A percentile compares a stretch with the other conserved stretches of the same genome.
Conservation (phyloP, 2,113 vertebrate genomes). For the Pavo muticus region DNA sequence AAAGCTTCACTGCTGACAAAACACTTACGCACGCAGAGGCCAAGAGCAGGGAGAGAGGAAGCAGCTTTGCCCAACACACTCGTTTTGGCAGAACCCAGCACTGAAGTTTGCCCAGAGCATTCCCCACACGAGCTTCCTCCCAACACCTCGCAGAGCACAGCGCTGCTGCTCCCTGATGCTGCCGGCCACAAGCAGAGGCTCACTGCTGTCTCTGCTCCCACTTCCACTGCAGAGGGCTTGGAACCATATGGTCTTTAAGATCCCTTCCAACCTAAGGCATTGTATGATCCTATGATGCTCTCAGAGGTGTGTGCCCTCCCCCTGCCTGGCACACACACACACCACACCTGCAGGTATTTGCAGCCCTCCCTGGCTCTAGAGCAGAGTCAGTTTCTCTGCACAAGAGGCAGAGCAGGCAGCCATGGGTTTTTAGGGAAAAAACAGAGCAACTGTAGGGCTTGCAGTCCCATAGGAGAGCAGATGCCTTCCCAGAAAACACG, state of each 20-base stretch:
- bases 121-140: not conserved
- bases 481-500: not conserved
- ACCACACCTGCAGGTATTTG: not conserved
- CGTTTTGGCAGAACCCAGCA: not conserved
- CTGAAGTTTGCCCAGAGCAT: not conserved
- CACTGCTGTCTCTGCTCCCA: fast-evolving
- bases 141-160: not conserved
- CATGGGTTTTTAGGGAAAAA: not conserved
- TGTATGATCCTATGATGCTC: too few relatives aligned
- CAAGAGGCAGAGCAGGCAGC: not conserved
- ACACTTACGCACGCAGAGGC: not conserved
- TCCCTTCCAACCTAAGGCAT: not conserved
- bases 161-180: not conserved
- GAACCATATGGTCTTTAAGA: not conserved
- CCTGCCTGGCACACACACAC: not conserved
- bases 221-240: not conserved
- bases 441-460: not conserved
- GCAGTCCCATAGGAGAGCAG: not conserved
- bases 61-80: not conserved
- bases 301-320: not conserved
- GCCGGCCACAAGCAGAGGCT: not conserved
- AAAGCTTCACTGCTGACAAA: not conserved
- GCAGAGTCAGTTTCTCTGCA: not conserved
- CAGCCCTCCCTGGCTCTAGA: not conserved
- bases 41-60: not conserved